Percentiles rank a stretch among this genome's conserved stretches.
Conservation (phyloP, 2,888 invertebrate species). For the Campoplex capitator region DNA sequence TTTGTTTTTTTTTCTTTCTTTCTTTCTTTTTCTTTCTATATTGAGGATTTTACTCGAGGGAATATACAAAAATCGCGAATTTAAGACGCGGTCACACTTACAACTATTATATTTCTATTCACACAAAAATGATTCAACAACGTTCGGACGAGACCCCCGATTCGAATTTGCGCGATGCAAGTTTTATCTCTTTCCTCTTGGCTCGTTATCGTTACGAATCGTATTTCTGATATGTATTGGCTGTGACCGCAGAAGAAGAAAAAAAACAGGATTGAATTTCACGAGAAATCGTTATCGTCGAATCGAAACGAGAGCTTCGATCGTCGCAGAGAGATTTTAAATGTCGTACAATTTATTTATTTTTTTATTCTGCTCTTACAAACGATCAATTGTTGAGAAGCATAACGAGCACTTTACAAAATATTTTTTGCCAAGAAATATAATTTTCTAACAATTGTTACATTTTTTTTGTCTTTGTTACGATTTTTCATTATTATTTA, state of each 20-base stretch:
- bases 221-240: slow-evolving; percentile 56
- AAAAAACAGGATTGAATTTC: background rate
- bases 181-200: background rate
- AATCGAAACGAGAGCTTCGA: background rate
- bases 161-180: slow-evolving; percentile 34
- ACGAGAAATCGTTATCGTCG: background rate
- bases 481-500: background rate
- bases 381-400: background rate
- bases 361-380: background rate
- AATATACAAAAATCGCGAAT: slow-evolving; percentile 40
- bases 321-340: background rate
- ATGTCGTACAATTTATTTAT: background rate
- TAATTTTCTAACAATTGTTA: background rate
- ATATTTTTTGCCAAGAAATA: background rate
- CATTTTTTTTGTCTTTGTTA: background rate
- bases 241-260: background rate
- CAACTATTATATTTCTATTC: slow-evolving; percentile 34
- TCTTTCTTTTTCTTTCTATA: background rate
- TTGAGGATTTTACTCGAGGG: background rate
- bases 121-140: slow-evolving; percentile 58
- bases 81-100: slow-evolving; percentile 35
- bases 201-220: background rate
- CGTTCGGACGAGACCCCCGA: slow-evolving; percentile 14
- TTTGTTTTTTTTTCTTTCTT: background rate
- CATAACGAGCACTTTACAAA: background rate